Evolutionary conservation across 2,113 vertebrate genomes (phyloP).

Genomic region (Silurus glanis): DNA sequence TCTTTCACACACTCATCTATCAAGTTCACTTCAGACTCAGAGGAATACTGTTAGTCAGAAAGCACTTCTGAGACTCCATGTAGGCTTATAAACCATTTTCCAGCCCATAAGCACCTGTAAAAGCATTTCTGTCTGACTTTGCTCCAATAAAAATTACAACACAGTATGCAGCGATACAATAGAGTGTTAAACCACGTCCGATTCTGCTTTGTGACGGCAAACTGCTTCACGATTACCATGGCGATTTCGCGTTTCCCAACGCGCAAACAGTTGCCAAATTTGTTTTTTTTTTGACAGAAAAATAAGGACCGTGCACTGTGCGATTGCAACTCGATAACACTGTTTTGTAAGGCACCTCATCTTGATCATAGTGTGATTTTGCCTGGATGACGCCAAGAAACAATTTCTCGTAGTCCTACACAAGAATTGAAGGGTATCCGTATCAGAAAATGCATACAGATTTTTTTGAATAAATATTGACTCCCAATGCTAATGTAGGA

Average conservation of each 20-base stretch:
- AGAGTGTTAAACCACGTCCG: neutral
- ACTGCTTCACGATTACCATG: neutral
- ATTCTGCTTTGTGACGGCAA: neutral
- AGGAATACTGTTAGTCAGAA: conserved; percentile 13
- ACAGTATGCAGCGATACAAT: neutral
- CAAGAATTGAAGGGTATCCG: neutral
- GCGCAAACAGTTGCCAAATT: neutral
- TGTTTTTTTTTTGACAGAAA: neutral
- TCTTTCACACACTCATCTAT: conserved; percentile 1
- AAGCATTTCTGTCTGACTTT: conserved; percentile 31
- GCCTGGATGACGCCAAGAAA: neutral
- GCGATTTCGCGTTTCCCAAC: neutral
- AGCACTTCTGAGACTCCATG: conserved; percentile 26
- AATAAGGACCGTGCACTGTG: neutral
- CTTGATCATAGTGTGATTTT: neutral
- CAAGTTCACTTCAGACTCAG: conserved; percentile 26
- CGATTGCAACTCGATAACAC: neutral
- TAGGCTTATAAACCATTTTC: conserved; percentile 16
- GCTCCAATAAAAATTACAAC: conserved; percentile 16
- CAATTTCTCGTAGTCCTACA: neutral
- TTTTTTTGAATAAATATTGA: neutral
- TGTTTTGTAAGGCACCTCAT: neutral
- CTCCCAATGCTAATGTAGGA: neutral
- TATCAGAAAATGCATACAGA: neutral
- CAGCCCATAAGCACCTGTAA: conserved; percentile 35